These are phyloP conservation scores for Drosophila falleni DNA, from an alignment of 2,888 invertebrate species.

Conservation along the genomic window DNA sequence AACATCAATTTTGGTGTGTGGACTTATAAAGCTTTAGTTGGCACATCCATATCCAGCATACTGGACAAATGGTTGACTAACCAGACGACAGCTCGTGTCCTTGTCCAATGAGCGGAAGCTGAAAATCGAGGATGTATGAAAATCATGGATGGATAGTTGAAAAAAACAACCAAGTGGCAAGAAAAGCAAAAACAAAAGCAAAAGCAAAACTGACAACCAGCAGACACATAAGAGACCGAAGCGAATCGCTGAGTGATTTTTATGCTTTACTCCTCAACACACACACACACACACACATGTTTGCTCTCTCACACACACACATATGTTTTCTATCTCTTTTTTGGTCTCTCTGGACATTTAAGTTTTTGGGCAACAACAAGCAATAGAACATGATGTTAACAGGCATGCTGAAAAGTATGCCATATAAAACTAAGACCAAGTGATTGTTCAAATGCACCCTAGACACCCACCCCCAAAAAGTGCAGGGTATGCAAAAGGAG, in stretches of 20 bases:
- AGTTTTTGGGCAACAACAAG: conserved; percentile 25
- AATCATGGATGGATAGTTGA: conserved; percentile 52
- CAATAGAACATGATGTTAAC: conserved; percentile 33
- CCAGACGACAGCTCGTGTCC: conserved; percentile 45
- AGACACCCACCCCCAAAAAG: background rate
- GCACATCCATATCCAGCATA: conserved; percentile 44
- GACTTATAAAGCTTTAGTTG: conserved; percentile 63
- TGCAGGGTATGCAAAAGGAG: conserved; percentile 10
- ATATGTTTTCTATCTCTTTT: background rate
- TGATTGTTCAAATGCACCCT: conserved; percentile 15
- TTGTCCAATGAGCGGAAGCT: conserved; percentile 59
- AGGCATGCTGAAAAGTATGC: conserved; percentile 13
- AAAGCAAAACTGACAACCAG: conserved; percentile 27
- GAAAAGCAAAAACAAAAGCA: conserved; percentile 1
- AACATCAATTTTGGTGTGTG: conserved; percentile 63
- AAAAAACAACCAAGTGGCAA: conserved; percentile 17
- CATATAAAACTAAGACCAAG: conserved; percentile 11
- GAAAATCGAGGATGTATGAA: conserved; percentile 54
- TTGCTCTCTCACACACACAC: background rate
- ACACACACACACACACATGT: background rate
- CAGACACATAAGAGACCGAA: conserved; percentile 44
- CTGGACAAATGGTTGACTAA: conserved; percentile 18
- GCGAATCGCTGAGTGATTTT: conserved; percentile 33
- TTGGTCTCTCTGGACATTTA: conserved; percentile 22
- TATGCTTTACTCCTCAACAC: conserved; percentile 4